These are phyloP conservation scores for Eclectus roratus DNA, from an alignment of 2,113 vertebrate genomes.

Conservation along the genomic window DNA sequence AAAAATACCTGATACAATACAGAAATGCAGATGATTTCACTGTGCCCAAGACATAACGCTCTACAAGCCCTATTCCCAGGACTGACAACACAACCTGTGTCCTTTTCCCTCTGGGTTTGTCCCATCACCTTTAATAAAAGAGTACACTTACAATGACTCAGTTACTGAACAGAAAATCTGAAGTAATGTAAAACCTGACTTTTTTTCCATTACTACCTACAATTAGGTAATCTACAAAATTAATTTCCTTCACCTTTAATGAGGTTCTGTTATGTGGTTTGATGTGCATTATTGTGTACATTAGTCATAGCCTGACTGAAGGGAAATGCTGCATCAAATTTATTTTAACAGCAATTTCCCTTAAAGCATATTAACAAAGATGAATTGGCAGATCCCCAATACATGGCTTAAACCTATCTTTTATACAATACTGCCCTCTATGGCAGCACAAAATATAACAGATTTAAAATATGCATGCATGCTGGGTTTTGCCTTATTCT, in stretches of 20 bases:
- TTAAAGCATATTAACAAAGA: slow-evolving; percentile 55
- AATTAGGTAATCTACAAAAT: slow-evolving; percentile 26
- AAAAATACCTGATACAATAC: neutral
- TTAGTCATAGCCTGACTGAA: slow-evolving; percentile 63
- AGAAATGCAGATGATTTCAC: neutral
- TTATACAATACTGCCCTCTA: slow-evolving; percentile 82
- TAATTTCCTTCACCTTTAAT: slow-evolving; percentile 59
- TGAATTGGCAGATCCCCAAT: slow-evolving; percentile 48
- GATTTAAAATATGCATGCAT: neutral
- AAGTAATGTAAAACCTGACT: neutral
- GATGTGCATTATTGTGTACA: neutral
- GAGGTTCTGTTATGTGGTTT: slow-evolving; percentile 8
- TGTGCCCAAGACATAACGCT: neutral
- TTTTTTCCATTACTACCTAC: neutral
- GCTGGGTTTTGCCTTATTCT: neutral
- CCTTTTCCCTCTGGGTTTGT: neutral
- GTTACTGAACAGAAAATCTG: neutral
- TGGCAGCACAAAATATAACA: slow-evolving; percentile 61
- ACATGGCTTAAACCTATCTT: slow-evolving; percentile 55
- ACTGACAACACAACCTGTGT: neutral
- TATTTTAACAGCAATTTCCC: slow-evolving; percentile 59
- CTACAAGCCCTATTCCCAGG: neutral
- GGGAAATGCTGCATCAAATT: slow-evolving; percentile 52
- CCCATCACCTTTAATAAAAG: neutral
- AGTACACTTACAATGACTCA: neutral